Evolutionary conservation across 2,888 invertebrate species (phyloP), one percentile per base, ranked within the genome.

Genomic region (Gymnoscelis rufifasciata): DNA sequence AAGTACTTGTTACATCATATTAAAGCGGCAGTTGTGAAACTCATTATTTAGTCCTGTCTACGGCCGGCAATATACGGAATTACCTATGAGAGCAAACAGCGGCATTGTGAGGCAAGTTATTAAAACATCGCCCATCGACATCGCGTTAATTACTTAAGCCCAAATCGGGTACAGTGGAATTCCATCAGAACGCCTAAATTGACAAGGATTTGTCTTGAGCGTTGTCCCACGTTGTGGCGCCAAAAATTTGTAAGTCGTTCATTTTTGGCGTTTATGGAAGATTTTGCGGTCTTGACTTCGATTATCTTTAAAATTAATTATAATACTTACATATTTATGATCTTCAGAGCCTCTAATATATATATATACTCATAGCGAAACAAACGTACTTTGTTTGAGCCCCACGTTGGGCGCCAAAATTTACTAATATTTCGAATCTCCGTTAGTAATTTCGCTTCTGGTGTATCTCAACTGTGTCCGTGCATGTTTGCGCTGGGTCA

Each of bases 101-200:
- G 62, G 58, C 54, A 62, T 60, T 67, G 66, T 68, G 62, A 56
- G 65, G 62, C 62, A 60, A 71, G 72, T 77, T 78, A 77, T 76
- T 77, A 78, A 77, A 77, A 76, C 76, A 77, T 74, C 68, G 65
- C 61, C 67, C 69, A 61, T 66, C 71, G 69, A 71, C 71, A 68
- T 68, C 61, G 67, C 73, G 77, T 72, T 80, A 76, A 80, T 80
- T 80, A 78, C 79, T 79, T 76, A 76, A 73, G 70, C 75, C 60
- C 57, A 67, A 69, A 71, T 72, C 65, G 60, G 60, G 49, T 47
- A 39, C 52, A 60, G 61, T 43, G 13, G 0, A 15, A 2, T 0
- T 0, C 3, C 23, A 10, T 2, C 49, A 56, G 59, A 44, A 29
- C 27, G 14, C 2, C 13, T 23, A 12, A 4, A 14, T 14, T n/a